Conservation (phyloP, 2,888 invertebrate genomes). For the Lomographa bimaculata region DNA sequence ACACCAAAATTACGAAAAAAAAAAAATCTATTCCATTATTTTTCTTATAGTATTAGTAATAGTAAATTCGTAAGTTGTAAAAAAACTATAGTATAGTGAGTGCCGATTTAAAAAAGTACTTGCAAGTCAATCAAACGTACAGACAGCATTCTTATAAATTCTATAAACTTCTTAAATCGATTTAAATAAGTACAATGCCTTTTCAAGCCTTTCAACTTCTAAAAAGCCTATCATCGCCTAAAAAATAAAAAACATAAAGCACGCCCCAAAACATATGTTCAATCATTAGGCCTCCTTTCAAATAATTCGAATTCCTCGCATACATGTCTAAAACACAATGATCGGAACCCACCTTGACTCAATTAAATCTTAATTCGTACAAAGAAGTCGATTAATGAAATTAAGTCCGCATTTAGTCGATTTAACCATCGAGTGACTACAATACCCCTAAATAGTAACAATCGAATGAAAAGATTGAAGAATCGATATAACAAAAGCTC, state of each 20-base stretch:
- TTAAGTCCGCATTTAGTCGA: conserved; percentile 81
- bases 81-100: too few relatives aligned
- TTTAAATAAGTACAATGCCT: conserved; percentile 16
- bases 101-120: too few relatives aligned
- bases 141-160: neutral
- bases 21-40: too few relatives aligned
- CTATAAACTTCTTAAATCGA: conserved; percentile 8
- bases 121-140: too few relatives aligned
- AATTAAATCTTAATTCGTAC: conserved; percentile 82
- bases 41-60: too few relatives aligned
- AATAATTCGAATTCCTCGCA: conserved; percentile 71
- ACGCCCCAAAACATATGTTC: conserved; percentile 67
- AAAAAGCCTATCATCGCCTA: conserved; percentile 20
- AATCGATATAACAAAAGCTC: conserved; percentile 71
- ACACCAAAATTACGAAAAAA: too few relatives aligned
- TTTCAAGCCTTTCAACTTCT: conserved; percentile 18
- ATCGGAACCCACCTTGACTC: conserved; percentile 68
- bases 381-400: conserved; percentile 82
- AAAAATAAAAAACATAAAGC: conserved; percentile 44
- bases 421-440: conserved; percentile 70
- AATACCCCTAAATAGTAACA: conserved; percentile 80
- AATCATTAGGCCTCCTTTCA: conserved; percentile 66
- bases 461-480: conserved; percentile 75
- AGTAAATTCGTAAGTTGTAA: too few relatives aligned
- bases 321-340: conserved; percentile 55